Percentiles rank a stretch among this genome's conserved stretches.
Evolutionary conservation across 2,888 invertebrate genomes (phyloP).

Genomic region (Antheraea yamamai): DNA sequence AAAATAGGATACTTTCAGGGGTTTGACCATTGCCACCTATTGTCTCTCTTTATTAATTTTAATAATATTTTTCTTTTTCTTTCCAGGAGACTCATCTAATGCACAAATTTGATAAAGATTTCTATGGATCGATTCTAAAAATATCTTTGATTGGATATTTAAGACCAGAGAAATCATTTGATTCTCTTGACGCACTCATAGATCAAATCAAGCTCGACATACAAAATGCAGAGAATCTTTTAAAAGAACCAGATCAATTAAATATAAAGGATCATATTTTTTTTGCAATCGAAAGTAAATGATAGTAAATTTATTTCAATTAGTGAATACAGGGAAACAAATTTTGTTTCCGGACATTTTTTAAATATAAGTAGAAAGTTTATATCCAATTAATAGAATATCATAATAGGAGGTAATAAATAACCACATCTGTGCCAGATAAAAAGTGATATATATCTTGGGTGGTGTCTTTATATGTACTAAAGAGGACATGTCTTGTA

Average conservation of each 20-base stretch:
- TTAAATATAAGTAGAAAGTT: neutral
- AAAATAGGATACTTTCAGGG: too few relatives aligned
- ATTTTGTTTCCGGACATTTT: neutral
- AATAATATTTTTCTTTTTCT: slow-evolving; percentile 39
- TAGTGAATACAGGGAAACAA: neutral
- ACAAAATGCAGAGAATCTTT: slow-evolving; percentile 80
- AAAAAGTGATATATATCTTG: neutral
- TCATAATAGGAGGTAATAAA: neutral
- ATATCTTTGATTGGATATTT: slow-evolving; percentile 92
- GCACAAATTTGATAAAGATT: slow-evolving; percentile 90
- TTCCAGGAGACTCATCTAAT: slow-evolving; percentile 95
- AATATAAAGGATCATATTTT: slow-evolving; percentile 78
- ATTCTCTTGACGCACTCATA: slow-evolving; percentile 88
- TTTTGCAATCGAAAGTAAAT: slow-evolving; percentile 55
- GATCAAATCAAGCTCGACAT: slow-evolving; percentile 91
- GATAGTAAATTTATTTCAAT: neutral
- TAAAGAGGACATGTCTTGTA: too few relatives aligned
- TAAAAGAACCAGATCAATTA: slow-evolving; percentile 81
- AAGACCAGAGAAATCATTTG: slow-evolving; percentile 91
- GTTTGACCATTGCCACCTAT: neutral
- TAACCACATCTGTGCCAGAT: neutral
- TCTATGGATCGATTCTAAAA: slow-evolving; percentile 92
- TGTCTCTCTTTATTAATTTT: too few relatives aligned
- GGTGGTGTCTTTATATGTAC: neutral
- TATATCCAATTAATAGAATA: neutral